Evolutionary conservation across 2,113 vertebrate species (phyloP).

Genomic region (Cebidichthys violaceus): DNA sequence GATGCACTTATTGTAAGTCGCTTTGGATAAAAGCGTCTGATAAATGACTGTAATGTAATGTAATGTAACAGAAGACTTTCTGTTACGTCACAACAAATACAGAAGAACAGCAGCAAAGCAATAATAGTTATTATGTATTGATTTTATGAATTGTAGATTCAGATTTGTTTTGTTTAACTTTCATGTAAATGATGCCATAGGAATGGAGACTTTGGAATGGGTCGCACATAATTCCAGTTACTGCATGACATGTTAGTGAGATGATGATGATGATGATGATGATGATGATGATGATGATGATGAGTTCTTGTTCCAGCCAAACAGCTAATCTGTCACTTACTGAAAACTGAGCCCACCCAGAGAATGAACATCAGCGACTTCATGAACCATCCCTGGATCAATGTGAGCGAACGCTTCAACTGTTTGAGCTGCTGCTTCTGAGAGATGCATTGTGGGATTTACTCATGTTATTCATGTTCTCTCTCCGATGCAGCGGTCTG

Average conservation of each 20-base stretch:
- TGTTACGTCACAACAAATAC: not conserved
- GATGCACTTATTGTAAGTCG: too few species aligned
- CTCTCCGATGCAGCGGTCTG: constrained; percentile 80
- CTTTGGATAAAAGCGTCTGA: too few species aligned
- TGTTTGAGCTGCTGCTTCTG: constrained; percentile 19
- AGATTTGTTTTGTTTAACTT: not conserved
- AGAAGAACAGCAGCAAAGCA: not conserved
- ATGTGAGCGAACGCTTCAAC: constrained; percentile 79
- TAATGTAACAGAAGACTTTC: too few species aligned
- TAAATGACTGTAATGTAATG: too few species aligned
- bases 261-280: too few species aligned
- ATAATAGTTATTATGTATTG: too few species aligned
- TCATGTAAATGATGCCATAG: not conserved
- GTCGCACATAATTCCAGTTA: not conserved
- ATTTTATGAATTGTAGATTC: not conserved
- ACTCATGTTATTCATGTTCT: not conserved
- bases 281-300: constrained; percentile 11
- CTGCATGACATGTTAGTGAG: not conserved
- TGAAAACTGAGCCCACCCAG: constrained; percentile 93
- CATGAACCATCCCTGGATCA: constrained; percentile 96
- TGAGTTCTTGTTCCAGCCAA: constrained; percentile 82
- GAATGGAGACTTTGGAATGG: not conserved
- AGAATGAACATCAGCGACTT: constrained; percentile 93
- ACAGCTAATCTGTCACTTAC: constrained; percentile 90
- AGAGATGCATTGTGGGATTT: constrained; percentile 9